Evolutionary conservation across 2,888 invertebrate species (phyloP), one percentile per base, ranked within the genome.

Genomic region (Archips crataeganus): DNA sequence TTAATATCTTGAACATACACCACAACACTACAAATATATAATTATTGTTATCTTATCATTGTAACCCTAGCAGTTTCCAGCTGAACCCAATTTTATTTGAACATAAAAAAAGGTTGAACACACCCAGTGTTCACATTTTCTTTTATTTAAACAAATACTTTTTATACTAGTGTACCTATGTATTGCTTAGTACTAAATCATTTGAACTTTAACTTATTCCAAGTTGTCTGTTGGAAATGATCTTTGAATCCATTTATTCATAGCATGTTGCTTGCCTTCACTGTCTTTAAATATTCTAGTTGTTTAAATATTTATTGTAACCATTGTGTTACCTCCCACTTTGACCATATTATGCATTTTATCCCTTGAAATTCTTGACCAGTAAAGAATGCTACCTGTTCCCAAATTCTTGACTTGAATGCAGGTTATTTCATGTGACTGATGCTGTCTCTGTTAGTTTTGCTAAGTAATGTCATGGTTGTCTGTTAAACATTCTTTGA

Each of bases 11-110:
- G 10, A 57, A 57, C 57, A 32, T 34, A 36, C 59, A 36, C 11
- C 36, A 60, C 36, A 60, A 39, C 60, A 36, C 39, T 60, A 39
- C 60, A 63, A 42, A 45, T 45, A 42, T 45, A 3, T n/a, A 36
- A 15, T 63, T n/a, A 15, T 45, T n/a, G 45, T 45, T 63, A 63
- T 63, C 62, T 63, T 63, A 63, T 63, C 62, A 62, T 62, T 10
- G 13, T 45, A 45, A 15, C 62, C 45, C 23, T 23, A 23, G 15
- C 11, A 45, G 13, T 63, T 63, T 45, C 9, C 45, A n/a, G 11
- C 11, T 45, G 11, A 45, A 45, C 15, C 10, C 45, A 5, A 42
- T 23, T 45, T 63, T 63, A 61, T 36, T 61, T 61, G 34, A 13
- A 15, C n/a, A 36, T 61, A n/a, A 39, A 32, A 23, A 23, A 57